phyloP scores from a whole-genome alignment of 2,113 vertebrate genomes.

The Girardinichthys multiradiatus region DNA sequence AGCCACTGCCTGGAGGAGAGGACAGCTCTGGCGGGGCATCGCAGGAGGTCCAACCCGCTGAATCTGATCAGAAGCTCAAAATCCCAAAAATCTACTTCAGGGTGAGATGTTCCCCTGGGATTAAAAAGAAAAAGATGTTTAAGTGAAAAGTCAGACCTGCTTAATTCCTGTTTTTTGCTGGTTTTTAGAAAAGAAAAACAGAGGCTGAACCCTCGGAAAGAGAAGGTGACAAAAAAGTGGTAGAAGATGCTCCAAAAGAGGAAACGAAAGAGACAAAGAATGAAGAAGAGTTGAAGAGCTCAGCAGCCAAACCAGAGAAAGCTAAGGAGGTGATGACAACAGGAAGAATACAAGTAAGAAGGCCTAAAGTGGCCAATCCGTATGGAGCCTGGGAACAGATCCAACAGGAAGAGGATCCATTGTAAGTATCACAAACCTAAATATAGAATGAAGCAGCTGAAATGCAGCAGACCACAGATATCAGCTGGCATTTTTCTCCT shows the following conservation, averaged over 20 bases:
- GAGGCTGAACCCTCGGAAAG: slow-evolving; percentile 36
- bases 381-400: slow-evolving; percentile 91
- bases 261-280: slow-evolving; percentile 11
- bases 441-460: too few species aligned
- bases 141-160: not conserved
- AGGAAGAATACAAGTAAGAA: slow-evolving; percentile 37
- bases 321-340: slow-evolving; percentile 8
- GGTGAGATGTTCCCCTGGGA: slow-evolving; percentile 68
- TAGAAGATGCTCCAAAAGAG: slow-evolving; percentile 31
- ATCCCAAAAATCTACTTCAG: slow-evolving; percentile 79
- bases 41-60: slow-evolving; percentile 43
- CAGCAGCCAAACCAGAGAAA: slow-evolving; percentile 34
- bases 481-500: not conserved
- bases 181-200: slow-evolving; percentile 72
- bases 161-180: not conserved
- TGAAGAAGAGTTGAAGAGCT: slow-evolving; percentile 24
- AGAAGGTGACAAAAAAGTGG: slow-evolving; percentile 37
- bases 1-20: slow-evolving; percentile 61
- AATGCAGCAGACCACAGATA: not conserved
- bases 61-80: slow-evolving; percentile 31
- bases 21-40: slow-evolving; percentile 37
- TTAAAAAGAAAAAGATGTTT: fast-evolving
- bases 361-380: slow-evolving; percentile 70
- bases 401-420: slow-evolving; percentile 76
- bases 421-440: slow-evolving; percentile 79